Conservation (phyloP, 2,113 vertebrate genomes). For the Mandrillus leucophaeus region DNA sequence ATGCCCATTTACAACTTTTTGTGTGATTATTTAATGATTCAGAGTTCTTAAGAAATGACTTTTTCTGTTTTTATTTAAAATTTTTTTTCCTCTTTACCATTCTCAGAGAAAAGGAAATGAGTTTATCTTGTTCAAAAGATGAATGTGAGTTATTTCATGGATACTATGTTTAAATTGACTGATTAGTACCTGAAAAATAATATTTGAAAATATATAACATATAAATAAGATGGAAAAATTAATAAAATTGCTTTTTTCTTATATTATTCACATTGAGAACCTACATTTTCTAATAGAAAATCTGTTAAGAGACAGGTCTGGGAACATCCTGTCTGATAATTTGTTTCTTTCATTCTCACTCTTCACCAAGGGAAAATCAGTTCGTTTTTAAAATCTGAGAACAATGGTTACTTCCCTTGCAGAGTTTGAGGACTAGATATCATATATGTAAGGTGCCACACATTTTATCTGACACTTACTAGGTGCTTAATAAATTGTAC, state of each 20-base stretch:
- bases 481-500: constrained; percentile 11
- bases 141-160: constrained; percentile 33
- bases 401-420: neutral
- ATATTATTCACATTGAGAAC: neutral
- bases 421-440: neutral
- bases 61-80: neutral
- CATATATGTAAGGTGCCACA: neutral
- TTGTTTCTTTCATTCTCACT: neutral
- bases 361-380: neutral
- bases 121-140: constrained; percentile 24
- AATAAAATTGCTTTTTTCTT: neutral
- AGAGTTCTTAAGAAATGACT: neutral
- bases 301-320: neutral
- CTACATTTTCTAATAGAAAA: constrained; percentile 9
- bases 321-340: neutral
- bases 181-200: neutral
- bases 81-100: no score
- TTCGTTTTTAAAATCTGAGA: neutral
- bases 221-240: constrained; percentile 26
- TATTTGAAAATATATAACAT: neutral
- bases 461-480: neutral
- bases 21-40: constrained; percentile 23
- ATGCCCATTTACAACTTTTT: neutral
- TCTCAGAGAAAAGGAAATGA: neutral
- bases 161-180: constrained; percentile 23